These are phyloP conservation scores for Acrocyrtus sp. DNA, from an alignment of 2,888 invertebrate species.

Conservation along the genomic window DNA sequence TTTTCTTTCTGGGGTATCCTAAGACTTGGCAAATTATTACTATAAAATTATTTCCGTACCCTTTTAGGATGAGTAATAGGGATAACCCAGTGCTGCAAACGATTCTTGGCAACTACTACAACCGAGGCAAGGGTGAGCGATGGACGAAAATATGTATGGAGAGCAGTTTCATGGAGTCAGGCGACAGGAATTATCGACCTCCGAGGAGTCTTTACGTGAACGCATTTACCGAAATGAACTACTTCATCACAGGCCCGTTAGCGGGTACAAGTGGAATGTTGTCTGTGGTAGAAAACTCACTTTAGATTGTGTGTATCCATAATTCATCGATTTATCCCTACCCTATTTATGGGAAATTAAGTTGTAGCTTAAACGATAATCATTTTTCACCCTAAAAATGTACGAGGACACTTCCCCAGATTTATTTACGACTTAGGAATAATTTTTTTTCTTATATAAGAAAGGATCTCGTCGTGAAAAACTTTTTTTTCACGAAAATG, in stretches of 20 bases:
- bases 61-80: slow-evolving; percentile 40
- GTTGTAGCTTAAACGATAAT: too few species aligned
- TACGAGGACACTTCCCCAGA: too few species aligned
- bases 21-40: not conserved
- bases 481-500: too few species aligned
- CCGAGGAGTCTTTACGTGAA: slow-evolving; percentile 53
- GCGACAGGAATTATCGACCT: slow-evolving; percentile 38
- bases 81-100: slow-evolving; percentile 41
- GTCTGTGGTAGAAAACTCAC: too few species aligned
- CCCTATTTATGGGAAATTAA: too few species aligned
- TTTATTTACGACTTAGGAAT: too few species aligned
- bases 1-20: too few species aligned
- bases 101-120: slow-evolving; percentile 42
- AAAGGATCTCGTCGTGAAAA: too few species aligned
- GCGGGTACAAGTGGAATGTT: slow-evolving; percentile 34
- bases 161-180: slow-evolving; percentile 29
- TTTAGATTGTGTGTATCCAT: too few species aligned
- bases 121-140: slow-evolving; percentile 19
- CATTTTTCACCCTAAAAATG: too few species aligned
- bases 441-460: too few species aligned
- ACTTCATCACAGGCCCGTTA: slow-evolving; percentile 43
- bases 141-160: slow-evolving; percentile 51
- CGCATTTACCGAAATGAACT: slow-evolving; percentile 50
- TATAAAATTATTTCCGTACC: not conserved
- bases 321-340: too few species aligned